Base-by-base conservation (phyloP, 2,888 invertebrate genomes). In the Seira sanloemensis region DNA sequence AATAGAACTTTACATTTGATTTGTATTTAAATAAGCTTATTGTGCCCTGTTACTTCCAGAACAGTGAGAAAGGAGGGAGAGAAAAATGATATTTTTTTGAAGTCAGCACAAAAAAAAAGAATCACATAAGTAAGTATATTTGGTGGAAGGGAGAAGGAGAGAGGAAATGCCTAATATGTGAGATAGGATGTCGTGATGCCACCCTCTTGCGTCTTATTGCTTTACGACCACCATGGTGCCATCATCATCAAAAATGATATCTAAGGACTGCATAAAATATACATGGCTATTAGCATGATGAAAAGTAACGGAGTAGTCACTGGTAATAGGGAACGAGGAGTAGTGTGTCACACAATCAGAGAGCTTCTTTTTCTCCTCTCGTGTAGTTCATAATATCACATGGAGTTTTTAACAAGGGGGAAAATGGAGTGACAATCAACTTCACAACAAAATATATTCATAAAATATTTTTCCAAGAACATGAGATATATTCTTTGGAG, bases 151-250 rank as follows among this genome's bases (percentile, higher is more conserved):
- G 37, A n/a, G n/a, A n/a, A n/a, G n/a, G n/a, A n/a, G n/a, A n/a
- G n/a, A n/a, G n/a, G n/a, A n/a, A n/a, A 37, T 37, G 37, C 37
- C 12, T 37, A 37, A 12, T 37, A 37, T 37, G 37, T 4, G 37
- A 37, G 37, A 37, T 37, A 37, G 37, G 37, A 37, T 37, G 37
- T 37, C 37, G 37, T 37, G 68, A 26, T 78, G 78, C 78, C 71
- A 78, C 78, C 77, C 77, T 71, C 58, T 12, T 71, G 65, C 71
- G 27, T 66, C 54, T 68, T 77, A 69, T 77, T 77, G 21, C 77
- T 77, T 77, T 77, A 69, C 68, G 68, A 77, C 77, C 77, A 77
- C 77, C 68, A 58, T 77, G 77, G 77, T 77, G 77, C 68, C 77
- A 27, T 37, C 37, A 37, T 37, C 37, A 37, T 37, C 37, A 37